Evolutionary conservation across 2,797 vertebrate species (phyloP), one percentile per base, ranked within the genome.

Genomic region (Malurus leucopterus): DNA sequence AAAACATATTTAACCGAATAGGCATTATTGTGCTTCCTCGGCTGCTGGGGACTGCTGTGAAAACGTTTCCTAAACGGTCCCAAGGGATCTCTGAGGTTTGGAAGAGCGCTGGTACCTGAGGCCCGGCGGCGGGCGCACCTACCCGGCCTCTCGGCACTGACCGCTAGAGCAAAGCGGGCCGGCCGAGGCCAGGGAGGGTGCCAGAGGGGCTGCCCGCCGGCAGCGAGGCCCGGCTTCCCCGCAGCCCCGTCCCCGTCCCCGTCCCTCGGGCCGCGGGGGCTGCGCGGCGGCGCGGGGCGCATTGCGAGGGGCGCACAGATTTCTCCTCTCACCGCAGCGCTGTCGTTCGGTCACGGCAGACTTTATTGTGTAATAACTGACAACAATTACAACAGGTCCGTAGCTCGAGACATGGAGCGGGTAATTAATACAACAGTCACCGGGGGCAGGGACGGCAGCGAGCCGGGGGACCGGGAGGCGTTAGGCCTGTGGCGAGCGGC

Each of bases 311-410:
- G 84, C 29, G 49, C 93, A 96, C 94, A 94, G 84, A 93, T 89
- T 69, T 71, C 86, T 75, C 27, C 62, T 95, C 94, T 86, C 85
- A 91, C 50, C 77, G 91, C 55, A 68, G 64, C 61, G 78, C 71
- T 90, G 95, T 90, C 61, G 40, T 96, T 96, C 54, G 80, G 91
- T 95, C 95, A 96, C 65, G 79, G 93, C 85, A 95, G 91, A 94
- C 90, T 97, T 97, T 97, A 96, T 96, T 97, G 94, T 92, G 93
- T 88, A 95, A 94, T 92, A 94, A 96, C 78, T 90, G 92, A 93
- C 93, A 95, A 96, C 95, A 95, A 92, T 96, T 96, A 97, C 96
- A 97, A 70, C 84, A 93, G 93, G 93, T 94, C 92, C 58, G 95
- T 27, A 17, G 86, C 3, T 79, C 83, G 86, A 89, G 92, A 64